Evolutionary conservation across 64 coral and sea anemone species (phyloP).

Genomic region (Acropora yongei): DNA sequence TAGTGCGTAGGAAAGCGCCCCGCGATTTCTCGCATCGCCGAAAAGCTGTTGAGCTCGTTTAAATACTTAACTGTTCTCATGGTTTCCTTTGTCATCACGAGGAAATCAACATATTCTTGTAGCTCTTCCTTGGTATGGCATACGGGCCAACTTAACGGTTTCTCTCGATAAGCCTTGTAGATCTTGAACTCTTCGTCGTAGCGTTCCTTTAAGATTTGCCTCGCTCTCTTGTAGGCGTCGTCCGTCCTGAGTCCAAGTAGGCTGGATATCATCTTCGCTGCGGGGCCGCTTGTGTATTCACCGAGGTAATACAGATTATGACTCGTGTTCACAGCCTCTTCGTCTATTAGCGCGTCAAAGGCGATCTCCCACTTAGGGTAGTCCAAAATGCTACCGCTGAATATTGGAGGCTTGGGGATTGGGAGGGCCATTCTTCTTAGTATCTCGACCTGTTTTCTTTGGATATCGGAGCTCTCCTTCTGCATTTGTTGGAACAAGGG

Average conservation of each 20-base stretch:
- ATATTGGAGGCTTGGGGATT: conserved; percentile 61
- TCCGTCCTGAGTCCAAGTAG: no score
- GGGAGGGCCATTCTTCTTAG: conserved; percentile 44
- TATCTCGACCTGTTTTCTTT: not conserved
- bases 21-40: not conserved
- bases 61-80: not conserved
- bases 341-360: conserved; percentile 55
- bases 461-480: no score
- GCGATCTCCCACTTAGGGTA: conserved; percentile 78
- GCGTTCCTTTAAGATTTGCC: no score
- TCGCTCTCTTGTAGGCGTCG: no score
- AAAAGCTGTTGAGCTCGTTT: not conserved
- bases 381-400: conserved; percentile 67
- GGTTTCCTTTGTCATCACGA: not conserved
- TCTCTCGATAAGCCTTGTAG: no score
- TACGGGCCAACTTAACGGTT: no score
- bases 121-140: not conserved
- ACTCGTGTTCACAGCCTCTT: no score
- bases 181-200: no score
- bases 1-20: not conserved
- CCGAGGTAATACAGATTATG: no score
- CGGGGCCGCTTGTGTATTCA: no score
- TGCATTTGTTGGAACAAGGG: no score
- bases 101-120: conserved; percentile 4
- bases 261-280: no score